Percentiles rank a stretch among this genome's conserved stretches.
phyloP scores from a whole-genome alignment of 2,113 vertebrate species.

The Ancistrus triradiatus region DNA sequence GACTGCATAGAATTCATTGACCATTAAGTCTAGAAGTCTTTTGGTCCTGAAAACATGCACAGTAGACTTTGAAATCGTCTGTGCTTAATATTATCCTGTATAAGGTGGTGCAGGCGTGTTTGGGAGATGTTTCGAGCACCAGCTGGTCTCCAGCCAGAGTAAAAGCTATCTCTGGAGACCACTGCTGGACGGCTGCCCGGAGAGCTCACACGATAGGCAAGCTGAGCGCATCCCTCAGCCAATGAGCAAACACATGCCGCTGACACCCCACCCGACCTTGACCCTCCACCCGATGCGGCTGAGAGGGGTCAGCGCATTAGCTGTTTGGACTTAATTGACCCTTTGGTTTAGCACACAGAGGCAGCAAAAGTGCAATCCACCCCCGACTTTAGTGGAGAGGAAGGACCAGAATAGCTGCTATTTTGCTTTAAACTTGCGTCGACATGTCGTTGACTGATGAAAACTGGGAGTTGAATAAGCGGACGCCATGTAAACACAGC shows the following conservation, averaged over 20 bases:
- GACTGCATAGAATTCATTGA: no score
- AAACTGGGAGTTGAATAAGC: no score
- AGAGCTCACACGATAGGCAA: conserved; percentile 43
- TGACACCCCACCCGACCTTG: conserved; percentile 41
- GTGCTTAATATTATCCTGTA: no score
- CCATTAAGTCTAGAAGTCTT: no score
- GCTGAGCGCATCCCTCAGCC: conserved; percentile 27
- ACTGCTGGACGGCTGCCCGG: conserved; percentile 27
- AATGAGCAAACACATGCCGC: conserved; percentile 36
- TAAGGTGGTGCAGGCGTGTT: not conserved
- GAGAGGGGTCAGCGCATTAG: conserved; percentile 2
- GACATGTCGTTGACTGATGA: no score
- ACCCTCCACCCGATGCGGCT: conserved; percentile 25
- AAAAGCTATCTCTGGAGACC: conserved; percentile 28
- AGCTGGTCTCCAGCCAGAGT: conserved; percentile 39
- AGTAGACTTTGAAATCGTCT: no score
- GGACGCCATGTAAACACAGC: no score
- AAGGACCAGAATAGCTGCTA: not conserved
- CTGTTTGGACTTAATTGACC: conserved; percentile 29
- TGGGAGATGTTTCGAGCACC: conserved; percentile 28
- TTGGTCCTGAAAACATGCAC: no score
- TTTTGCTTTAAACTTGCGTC: no score
- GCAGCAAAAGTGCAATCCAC: not conserved
- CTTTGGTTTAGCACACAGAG: conserved; percentile 21
- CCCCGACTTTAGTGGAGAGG: not conserved